Conservation (phyloP, 2,113 vertebrate species). For the Pituophis catenifer region DNA sequence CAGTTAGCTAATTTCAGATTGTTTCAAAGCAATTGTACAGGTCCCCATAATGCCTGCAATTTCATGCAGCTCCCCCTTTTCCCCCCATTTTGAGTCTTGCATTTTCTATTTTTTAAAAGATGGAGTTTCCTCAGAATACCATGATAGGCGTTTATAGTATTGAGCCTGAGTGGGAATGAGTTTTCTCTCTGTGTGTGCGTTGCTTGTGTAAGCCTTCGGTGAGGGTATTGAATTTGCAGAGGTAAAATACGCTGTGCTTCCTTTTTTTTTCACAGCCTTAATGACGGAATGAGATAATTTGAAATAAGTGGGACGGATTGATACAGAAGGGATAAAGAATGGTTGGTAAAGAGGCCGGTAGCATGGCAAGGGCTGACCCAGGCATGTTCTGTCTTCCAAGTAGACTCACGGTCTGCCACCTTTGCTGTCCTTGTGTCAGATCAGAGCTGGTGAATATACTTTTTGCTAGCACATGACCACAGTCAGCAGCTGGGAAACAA, state of each 20-base stretch:
- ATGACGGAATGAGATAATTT: background rate
- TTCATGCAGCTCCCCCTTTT: background rate
- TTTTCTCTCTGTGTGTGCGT: too few relatives aligned
- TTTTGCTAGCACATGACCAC: background rate
- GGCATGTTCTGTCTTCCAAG: too few relatives aligned
- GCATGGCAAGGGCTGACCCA: background rate
- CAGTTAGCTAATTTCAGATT: background rate
- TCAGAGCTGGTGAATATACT: background rate
- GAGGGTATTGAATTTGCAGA: background rate
- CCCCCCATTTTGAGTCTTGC: background rate
- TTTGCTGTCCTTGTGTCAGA: background rate
- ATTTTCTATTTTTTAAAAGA: background rate
- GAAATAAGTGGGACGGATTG: background rate
- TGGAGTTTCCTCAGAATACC: background rate
- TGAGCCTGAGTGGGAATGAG: background rate
- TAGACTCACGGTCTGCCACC: background rate
- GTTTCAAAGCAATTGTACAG: background rate
- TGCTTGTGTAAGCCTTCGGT: background rate
- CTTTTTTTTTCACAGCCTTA: background rate
- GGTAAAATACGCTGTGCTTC: background rate
- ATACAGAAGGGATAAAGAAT: background rate
- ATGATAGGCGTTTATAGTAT: background rate
- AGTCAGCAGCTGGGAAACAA: constrained; percentile 23
- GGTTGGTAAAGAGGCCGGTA: background rate
- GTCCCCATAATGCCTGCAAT: background rate